Evolutionary conservation across 2,113 vertebrate genomes (phyloP), one percentile per base, ranked within the genome.

Genomic region (Hoplias malabaricus): DNA sequence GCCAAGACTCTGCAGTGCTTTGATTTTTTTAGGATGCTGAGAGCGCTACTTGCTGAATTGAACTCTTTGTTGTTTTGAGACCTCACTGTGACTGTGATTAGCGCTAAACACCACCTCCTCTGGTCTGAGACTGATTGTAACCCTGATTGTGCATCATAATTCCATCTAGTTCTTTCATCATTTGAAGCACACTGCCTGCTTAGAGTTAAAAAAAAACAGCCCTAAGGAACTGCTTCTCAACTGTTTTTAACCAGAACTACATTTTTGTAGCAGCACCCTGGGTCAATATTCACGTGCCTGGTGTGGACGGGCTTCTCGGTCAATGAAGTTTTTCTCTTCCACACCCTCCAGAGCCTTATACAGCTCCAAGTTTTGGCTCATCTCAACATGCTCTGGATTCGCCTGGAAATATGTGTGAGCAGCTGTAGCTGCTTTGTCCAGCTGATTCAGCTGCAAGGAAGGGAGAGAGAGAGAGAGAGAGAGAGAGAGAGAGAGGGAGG

Each of bases 381-480:
- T 92, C 90, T 97, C 97, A 88, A 98, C 94, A 79, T 99, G 97
- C 83, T 99, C 98, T 0, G 97, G 98, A 83, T 99, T 99, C 69
- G 97, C 96, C 89, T 96, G 91, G 86, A 98, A 99, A 86, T 98
- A 99, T 0, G 97, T 99, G 73, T 99, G 96, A 59, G 96, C 98
- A 2, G 97, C 97, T 0, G 95, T 93, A 2, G 94, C 93, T 16
- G 98, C 97, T 80, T 98, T 93, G 29, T 97, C 94, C 40, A 94
- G 80, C 69, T 94, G 93, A 82, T 97, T 94, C 70, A 97, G 75
- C 98, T 99, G 65, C 61, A 13, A 61, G 0, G 25, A 57, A 78
- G 23, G 46, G 57, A 79, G n/a, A 63, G 19, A 29, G 12, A 73
- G 33, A 6, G 73, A 27, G 0, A 69, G 16, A 59, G 69, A 38